These are phyloP conservation scores for Proterorhinus semilunaris DNA, from an alignment of 2,113 vertebrate species.

Conservation along the genomic window DNA sequence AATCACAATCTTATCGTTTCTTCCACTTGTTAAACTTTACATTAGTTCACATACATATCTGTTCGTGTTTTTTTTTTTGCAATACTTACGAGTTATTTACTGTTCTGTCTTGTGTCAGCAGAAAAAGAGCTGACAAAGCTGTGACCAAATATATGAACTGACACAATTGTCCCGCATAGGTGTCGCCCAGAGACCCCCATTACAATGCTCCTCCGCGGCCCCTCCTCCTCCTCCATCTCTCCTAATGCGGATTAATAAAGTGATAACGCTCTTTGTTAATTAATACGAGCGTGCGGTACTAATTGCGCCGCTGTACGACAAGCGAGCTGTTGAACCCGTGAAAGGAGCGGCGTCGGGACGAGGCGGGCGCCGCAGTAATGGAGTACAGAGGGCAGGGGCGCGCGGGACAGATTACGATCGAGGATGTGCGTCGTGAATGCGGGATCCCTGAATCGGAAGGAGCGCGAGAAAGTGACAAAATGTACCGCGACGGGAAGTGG, in stretches of 20 bases:
- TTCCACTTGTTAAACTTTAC: no score
- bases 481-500: not conserved
- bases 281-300: conserved; percentile 92
- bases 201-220: conserved; percentile 53
- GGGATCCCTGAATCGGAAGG: conserved; percentile 52
- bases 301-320: conserved; percentile 91
- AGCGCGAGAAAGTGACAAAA: not conserved
- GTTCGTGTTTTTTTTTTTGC: no score
- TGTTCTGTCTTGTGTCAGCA: no score
- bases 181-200: conserved; percentile 67
- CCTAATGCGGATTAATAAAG: conserved; percentile 93
- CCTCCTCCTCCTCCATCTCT: conserved; percentile 41
- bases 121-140: no score
- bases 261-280: conserved; percentile 94
- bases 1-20: no score
- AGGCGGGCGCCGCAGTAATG: conserved; percentile 54
- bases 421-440: conserved; percentile 51
- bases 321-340: conserved; percentile 81
- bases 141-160: not conserved
- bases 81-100: no score
- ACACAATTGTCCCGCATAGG: not conserved
- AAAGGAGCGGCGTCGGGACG: conserved; percentile 68
- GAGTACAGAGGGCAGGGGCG: conserved; percentile 34
- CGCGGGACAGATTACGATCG: conserved; percentile 37
- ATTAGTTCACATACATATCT: no score